Percentiles rank a stretch among this genome's conserved stretches.
Evolutionary conservation across 2,797 vertebrate species (phyloP).

Genomic region (Mus caroli): DNA sequence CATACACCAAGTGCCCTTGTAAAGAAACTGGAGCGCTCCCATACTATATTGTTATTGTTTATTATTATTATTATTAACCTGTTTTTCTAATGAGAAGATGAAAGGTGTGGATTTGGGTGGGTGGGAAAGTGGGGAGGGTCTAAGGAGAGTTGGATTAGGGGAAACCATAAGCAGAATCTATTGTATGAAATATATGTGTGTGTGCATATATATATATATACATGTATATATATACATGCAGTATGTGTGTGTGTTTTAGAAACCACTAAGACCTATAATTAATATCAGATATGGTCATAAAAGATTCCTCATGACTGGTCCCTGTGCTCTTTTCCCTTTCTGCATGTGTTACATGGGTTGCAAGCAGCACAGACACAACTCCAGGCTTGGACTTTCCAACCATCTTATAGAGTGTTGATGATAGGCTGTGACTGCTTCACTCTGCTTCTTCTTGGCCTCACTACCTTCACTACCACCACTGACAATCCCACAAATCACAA

Average conservation of each 20-base stretch:
- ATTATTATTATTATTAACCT: neutral
- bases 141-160: neutral
- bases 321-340: neutral
- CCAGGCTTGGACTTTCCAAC: neutral
- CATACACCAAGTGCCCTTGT: no score
- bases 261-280: neutral
- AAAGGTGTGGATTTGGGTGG: neutral
- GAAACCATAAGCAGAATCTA: neutral
- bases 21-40: no score
- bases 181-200: neutral
- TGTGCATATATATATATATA: neutral
- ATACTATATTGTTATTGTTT: no score
- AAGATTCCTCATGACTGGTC: neutral
- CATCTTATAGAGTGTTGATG: neutral
- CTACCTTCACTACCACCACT: neutral
- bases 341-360: neutral
- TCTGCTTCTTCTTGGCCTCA: neutral
- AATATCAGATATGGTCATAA: neutral
- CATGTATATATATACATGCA: no score
- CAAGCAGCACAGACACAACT: no score
- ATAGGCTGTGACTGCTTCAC: neutral
- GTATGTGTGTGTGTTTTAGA: neutral
- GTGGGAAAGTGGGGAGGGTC: neutral
- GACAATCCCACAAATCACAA: neutral
- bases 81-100: neutral